Evolutionary conservation across 2,888 invertebrate species (phyloP), one percentile per base, ranked within the genome.

Genomic region (Entomobrya multifasciata): DNA sequence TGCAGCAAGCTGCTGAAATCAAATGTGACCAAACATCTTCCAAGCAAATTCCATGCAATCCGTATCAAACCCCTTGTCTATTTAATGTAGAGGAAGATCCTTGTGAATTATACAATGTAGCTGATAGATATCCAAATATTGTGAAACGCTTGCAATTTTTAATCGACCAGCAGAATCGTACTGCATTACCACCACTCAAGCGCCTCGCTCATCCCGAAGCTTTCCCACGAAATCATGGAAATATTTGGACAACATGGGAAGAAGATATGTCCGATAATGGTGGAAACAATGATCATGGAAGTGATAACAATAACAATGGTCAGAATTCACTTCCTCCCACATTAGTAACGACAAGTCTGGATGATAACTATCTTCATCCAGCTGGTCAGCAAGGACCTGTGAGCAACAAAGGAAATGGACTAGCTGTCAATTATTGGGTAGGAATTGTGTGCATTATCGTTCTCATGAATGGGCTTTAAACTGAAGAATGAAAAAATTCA

Each of bases 71-170:
- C 0, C 95, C 96, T 0, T 98, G 98, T 91, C 93, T 98, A 6
- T 97, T 96, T 92, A 95, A 98, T 92, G 94, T 98, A 10, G 93
- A 93, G 0, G 93, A 94, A 13, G 98, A 98, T 93, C 98, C 98
- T 0, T 98, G 98, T 92, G 98, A 99, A 93, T 93, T 93, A 82
- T 93, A 94, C 86, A 97, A 98, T 92, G 92, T 96, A 55, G 95
- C 96, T 0, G 91, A 93, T 8, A 57, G 85, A 20, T 85, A 91
- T 36, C 92, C 92, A 25, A 92, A 91, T 30, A 90, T 92, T 13
- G 91, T 93, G 1, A 79, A 90, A 10, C 81, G 90, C 20, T 89
- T 93, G 67, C 30, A 92, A 70, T 76, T 81, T 1, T 88, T 91
- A 15, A 79, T 93, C 10, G 60, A 82, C 11, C 77, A 91, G 41